Evolutionary conservation across 2,113 vertebrate species (phyloP), one percentile per base, ranked within the genome.

Genomic region (Papio anubis): DNA sequence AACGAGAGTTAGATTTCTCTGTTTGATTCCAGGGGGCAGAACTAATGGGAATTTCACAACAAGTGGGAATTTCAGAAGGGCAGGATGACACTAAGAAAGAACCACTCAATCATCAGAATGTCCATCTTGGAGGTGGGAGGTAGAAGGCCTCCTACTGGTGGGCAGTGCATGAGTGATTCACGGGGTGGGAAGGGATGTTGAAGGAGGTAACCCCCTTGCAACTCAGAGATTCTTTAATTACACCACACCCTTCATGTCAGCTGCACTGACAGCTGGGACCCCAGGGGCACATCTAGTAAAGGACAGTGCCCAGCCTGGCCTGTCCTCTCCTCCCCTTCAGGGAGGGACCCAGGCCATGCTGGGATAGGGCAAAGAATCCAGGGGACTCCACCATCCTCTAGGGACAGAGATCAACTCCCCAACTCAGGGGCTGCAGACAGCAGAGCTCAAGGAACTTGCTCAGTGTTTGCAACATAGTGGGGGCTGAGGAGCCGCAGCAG

Each of bases 111-210:
- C 50, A 87, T 40, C 25, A 27, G 85, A 88, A 79, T 9, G 93
- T 40, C 50, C 38, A 1, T 8, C 72, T 76, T 64, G 13, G 80
- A 79, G 68, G 18, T 5, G 8, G 57, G 61, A 32, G 45, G 30
- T 3, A n/a, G 79, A 25, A 10, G 27, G 38, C 57, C 40, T 32
- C 64, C 35, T 0, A 0, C 30, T 0, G 0, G 11, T 13, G 4
- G 82, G n/a, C 30, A 12, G 35, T 20, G 40, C 17, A 6, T 9
- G 3, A 48, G 7, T 7, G 40, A 82, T 68, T 32, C 68, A 35
- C 32, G 1, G 3, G 0, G 61, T 2, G 14, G 50, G 13, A 18
- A 38, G 61, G 61, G 61, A 64, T 64, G 18, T 32, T n/a, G 2
- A 25, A 7, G 1, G 30, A 35, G 27, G 5, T 21, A 35, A 27